Evolutionary conservation across 2,888 invertebrate genomes (phyloP).

Genomic region (Eucera pruinosa): DNA sequence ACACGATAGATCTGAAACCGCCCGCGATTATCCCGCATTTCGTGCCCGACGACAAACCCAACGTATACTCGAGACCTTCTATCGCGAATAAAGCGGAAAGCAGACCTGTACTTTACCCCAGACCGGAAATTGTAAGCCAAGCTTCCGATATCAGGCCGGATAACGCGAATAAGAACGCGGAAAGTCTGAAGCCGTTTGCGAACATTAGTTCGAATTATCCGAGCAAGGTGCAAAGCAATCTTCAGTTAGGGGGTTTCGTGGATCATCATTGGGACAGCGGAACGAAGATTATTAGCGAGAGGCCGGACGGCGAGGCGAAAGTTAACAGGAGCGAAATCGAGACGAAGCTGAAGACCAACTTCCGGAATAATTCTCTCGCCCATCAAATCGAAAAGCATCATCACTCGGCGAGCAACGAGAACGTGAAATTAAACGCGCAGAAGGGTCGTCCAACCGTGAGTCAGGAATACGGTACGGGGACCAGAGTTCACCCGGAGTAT

Average conservation of each 20-base stretch:
- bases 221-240: constrained; percentile 27
- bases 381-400: constrained; percentile 26
- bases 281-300: not conserved
- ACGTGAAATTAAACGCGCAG: not conserved
- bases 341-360: not conserved
- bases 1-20: constrained; percentile 76
- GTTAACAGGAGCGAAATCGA: constrained; percentile 16
- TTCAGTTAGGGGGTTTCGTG: constrained; percentile 30
- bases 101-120: constrained; percentile 57
- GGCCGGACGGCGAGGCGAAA: not conserved
- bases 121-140: constrained; percentile 68
- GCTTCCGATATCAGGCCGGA: constrained; percentile 51
- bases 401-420: not conserved
- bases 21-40: constrained; percentile 72
- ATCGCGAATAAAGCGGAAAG: constrained; percentile 56
- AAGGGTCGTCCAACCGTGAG: constrained; percentile 28
- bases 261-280: constrained; percentile 50
- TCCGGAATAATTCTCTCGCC: constrained; percentile 41
- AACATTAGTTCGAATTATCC: constrained; percentile 44
- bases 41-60: constrained; percentile 70
- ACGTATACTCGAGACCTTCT: constrained; percentile 71
- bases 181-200: constrained; percentile 10
- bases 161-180: constrained; percentile 24
- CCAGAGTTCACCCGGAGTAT: constrained; percentile 78
- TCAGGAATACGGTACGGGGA: constrained; percentile 47